Conservation (phyloP, 2,888 invertebrate species). For the Sympetrum striolatum region DNA sequence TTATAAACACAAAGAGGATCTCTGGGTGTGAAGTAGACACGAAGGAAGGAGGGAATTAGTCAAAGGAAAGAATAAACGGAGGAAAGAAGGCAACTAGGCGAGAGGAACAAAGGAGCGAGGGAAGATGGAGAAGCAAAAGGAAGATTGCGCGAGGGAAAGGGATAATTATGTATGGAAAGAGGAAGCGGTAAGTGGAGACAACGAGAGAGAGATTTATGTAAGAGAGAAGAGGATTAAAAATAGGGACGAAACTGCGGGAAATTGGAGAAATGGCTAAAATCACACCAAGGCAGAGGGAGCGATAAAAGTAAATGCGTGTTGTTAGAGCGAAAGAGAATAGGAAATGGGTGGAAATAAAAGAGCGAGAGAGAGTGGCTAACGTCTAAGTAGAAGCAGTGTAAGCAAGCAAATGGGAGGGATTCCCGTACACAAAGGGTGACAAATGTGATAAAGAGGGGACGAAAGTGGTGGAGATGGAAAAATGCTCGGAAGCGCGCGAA, state of each 20-base stretch:
- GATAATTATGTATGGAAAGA: not conserved
- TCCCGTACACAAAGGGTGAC: not conserved
- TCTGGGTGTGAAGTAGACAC: too few species aligned
- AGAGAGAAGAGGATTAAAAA: too few species aligned
- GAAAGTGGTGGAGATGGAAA: not conserved
- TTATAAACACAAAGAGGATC: too few species aligned
- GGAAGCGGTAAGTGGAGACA: not conserved
- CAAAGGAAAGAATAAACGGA: not conserved
- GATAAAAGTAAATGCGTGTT: too few species aligned
- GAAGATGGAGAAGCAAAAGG: not conserved
- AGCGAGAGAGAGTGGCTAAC: not conserved
- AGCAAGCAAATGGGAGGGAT: not conserved
- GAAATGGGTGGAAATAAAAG: not conserved
- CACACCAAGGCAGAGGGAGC: too few species aligned
- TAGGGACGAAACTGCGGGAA: too few species aligned
- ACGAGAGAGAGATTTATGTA: not conserved
- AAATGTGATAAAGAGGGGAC: not conserved
- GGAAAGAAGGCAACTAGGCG: not conserved
- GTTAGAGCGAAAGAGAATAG: not conserved
- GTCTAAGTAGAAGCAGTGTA: not conserved
- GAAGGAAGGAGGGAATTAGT: not conserved
- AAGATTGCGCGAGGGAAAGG: not conserved
- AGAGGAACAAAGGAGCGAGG: not conserved
- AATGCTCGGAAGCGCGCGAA: not conserved
- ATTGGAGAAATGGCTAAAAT: too few species aligned